These are phyloP conservation scores for Gambusia holbrooki DNA, from an alignment of 2,113 vertebrate genomes.

Conservation along the genomic window DNA sequence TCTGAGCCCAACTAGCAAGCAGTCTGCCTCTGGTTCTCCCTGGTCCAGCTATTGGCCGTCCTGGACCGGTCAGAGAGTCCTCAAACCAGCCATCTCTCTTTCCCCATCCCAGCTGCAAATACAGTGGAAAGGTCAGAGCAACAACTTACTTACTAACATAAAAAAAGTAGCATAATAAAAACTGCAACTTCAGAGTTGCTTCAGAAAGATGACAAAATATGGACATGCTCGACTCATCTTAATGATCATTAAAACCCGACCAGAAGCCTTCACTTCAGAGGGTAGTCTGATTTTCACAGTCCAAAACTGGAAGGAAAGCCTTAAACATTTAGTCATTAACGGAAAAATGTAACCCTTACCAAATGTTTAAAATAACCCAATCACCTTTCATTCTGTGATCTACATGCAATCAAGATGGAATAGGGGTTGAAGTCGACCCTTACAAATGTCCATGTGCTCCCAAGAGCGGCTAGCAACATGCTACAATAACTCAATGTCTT, in stretches of 20 bases:
- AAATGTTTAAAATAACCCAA: background rate
- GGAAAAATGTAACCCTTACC: background rate
- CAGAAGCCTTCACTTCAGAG: background rate
- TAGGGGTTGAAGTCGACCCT: no score
- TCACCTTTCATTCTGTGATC: background rate
- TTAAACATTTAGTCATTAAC: background rate
- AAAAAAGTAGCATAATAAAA: background rate
- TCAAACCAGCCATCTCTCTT: slow-evolving; percentile 84
- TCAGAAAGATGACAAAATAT: background rate
- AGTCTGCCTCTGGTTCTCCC: slow-evolving; percentile 87
- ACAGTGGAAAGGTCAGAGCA: background rate
- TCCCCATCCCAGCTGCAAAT: slow-evolving; percentile 75
- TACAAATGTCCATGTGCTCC: no score
- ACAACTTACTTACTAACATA: background rate
- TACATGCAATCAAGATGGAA: background rate
- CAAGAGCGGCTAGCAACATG: background rate
- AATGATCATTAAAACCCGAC: background rate
- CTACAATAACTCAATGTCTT: background rate
- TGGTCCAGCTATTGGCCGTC: slow-evolving; percentile 81
- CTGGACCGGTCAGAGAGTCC: slow-evolving; percentile 86
- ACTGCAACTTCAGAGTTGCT: background rate
- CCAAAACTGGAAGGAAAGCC: background rate
- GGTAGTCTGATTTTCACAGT: background rate
- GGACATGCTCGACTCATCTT: background rate
- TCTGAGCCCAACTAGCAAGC: slow-evolving; percentile 83